These are phyloP conservation scores for Bemisia tabaci DNA, from an alignment of 1,140 invertebrate genomes.

Conservation along the genomic window DNA sequence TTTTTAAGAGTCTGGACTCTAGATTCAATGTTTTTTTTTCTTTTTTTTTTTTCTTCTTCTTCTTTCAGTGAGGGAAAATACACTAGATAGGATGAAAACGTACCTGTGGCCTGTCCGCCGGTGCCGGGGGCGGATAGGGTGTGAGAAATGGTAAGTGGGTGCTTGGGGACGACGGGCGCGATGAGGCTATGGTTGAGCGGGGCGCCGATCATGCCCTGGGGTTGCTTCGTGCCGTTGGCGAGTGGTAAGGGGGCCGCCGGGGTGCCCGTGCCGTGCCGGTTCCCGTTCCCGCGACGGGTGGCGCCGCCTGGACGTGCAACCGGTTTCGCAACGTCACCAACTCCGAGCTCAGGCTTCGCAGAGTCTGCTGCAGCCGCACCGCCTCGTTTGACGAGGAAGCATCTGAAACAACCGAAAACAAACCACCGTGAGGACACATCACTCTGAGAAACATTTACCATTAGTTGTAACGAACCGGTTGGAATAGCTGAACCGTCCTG, in stretches of 20 bases:
- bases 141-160: neutral
- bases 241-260: constrained; percentile 20
- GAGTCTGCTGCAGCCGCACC: constrained; percentile 73
- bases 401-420: too few species aligned
- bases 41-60: too few species aligned
- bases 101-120: too few species aligned
- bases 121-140: neutral
- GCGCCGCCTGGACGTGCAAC: constrained; percentile 50
- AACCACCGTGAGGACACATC: too few species aligned
- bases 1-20: too few species aligned
- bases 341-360: constrained; percentile 77
- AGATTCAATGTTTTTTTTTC: too few species aligned
- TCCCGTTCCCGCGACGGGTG: neutral
- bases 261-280: constrained; percentile 15
- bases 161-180: neutral
- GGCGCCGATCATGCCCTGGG: constrained; percentile 1
- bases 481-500: too few species aligned
- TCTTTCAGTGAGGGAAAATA: too few species aligned
- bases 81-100: too few species aligned
- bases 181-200: neutral
- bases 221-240: constrained; percentile 20
- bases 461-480: too few species aligned
- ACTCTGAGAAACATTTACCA: too few species aligned
- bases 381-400: constrained; percentile 85
- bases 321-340: constrained; percentile 75